Evolutionary conservation across 1,140 invertebrate genomes (phyloP).

Genomic region (Drosophila lacertosa): DNA sequence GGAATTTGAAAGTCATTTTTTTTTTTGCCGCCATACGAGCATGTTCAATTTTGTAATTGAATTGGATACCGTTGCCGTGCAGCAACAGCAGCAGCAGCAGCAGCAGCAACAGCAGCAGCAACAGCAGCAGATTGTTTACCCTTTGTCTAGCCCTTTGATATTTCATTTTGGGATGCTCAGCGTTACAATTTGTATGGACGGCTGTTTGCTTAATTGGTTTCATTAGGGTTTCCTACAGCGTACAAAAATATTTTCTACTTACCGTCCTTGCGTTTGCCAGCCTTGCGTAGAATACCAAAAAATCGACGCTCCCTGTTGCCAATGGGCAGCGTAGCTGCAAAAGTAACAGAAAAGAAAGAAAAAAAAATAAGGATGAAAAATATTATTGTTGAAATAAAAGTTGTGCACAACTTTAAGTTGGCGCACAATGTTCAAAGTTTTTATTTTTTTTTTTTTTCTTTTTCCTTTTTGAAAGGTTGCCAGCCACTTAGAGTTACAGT

Average conservation of each 20-base stretch:
- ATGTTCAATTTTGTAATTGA: constrained; percentile 66
- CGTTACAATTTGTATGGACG: constrained; percentile 52
- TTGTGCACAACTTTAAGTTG: constrained; percentile 27
- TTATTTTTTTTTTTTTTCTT: too few relatives aligned
- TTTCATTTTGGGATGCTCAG: constrained; percentile 50
- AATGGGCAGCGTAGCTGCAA: constrained; percentile 47
- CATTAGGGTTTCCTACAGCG: constrained; percentile 56
- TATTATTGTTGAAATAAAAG: not conserved
- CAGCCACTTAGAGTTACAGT: constrained; percentile 41
- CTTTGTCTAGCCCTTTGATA: constrained; percentile 76
- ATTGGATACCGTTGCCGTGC: constrained; percentile 11
- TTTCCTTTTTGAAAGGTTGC: constrained; percentile 19
- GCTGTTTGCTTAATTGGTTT: constrained; percentile 75
- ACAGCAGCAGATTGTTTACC: constrained; percentile 62
- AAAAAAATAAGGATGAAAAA: constrained; percentile 34
- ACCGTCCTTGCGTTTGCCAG: constrained; percentile 66
- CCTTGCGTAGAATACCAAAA: constrained; percentile 64
- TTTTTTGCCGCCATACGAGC: not conserved
- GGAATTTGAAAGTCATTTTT: constrained; percentile 4
- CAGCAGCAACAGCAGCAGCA: too few relatives aligned
- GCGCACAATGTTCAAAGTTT: constrained; percentile 36
- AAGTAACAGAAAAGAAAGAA: not conserved
- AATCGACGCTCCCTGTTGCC: constrained; percentile 57
- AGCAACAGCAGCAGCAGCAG: too few relatives aligned
- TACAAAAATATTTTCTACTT: constrained; percentile 55